These are phyloP conservation scores for Drosophila navojoa DNA, from an alignment of 1,140 invertebrate genomes.

Conservation along the genomic window DNA sequence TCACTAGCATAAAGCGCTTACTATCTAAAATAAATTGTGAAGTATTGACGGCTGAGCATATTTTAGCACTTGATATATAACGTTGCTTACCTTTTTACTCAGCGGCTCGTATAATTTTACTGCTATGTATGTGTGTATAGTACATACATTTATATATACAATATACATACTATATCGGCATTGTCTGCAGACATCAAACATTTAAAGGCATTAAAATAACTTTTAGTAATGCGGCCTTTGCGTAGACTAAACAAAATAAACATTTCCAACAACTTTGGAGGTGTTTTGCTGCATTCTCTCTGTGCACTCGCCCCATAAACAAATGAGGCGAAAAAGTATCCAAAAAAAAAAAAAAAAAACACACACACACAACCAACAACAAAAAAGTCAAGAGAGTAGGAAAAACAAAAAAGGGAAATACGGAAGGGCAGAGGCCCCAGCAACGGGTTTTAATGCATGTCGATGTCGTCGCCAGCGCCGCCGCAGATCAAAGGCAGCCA, in stretches of 20 bases:
- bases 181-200: constrained; percentile 72
- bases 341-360: constrained; percentile 20
- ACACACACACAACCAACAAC: background rate
- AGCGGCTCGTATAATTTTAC: constrained; percentile 78
- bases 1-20: no score
- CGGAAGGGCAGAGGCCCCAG: constrained; percentile 63
- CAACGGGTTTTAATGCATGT: constrained; percentile 72
- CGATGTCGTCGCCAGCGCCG: constrained; percentile 59
- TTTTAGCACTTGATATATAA: background rate
- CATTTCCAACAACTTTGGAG: constrained; percentile 53
- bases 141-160: constrained; percentile 5
- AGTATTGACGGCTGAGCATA: background rate
- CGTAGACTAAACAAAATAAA: constrained; percentile 81
- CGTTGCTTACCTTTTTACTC: constrained; percentile 67
- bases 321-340: constrained; percentile 62
- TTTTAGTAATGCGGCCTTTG: constrained; percentile 77
- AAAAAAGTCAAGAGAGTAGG: constrained; percentile 21
- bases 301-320: constrained; percentile 61
- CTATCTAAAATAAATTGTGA: background rate
- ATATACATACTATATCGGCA: constrained; percentile 22
- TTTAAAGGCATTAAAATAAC: constrained; percentile 73
- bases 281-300: constrained; percentile 51
- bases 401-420: constrained; percentile 26
- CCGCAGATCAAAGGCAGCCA: constrained; percentile 67
- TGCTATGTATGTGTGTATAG: background rate